Evolutionary conservation across 2,113 vertebrate genomes (phyloP), one percentile per base, ranked within the genome.

Genomic region (Dicentrarchus labrax): DNA sequence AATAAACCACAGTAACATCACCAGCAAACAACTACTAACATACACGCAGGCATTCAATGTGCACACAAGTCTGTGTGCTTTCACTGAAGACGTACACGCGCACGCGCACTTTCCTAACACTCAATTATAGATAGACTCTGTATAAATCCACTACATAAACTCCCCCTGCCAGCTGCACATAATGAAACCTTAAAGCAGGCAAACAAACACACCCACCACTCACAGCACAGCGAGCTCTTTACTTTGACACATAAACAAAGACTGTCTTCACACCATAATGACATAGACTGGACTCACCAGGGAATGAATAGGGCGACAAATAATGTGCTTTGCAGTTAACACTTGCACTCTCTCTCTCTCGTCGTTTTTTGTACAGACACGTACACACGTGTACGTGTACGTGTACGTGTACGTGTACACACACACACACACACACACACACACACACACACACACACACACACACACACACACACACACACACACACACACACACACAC

Each of bases 201-300:
- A 87, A 83, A 89, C 90, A 91, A 86, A 90, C 77, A 90, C 88
- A 84, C 83, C 75, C 84, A 82, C 48, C 73, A 78, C 78, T 81
- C 78, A 41, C 80, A 82, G 84, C 81, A 57, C 15, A 75, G 73
- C 62, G 0, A 24, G 54, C 79, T 84, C 62, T 93, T 88, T 87
- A 87, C 85, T 89, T 53, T 90, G 78, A 90, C 85, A 82, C 76
- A 72, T 62, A 90, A 91, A 90, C 84, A 86, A 90, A 87, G 69
- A 24, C 76, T 8, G 53, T 78, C 83, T 80, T 91, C 86, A 90
- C 88, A 43, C 88, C 59, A 78, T 77, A 87, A 85, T 76, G 76
- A 86, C 84, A 88, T 59, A 67, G 38, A 78, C 60, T 65, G 75
- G 15, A 77, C 66, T 84, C 73, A 47, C 41, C 47, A 38, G 41